Base-by-base conservation (phyloP, 2,113 vertebrate genomes). In the Phasianus colchicus region DNA sequence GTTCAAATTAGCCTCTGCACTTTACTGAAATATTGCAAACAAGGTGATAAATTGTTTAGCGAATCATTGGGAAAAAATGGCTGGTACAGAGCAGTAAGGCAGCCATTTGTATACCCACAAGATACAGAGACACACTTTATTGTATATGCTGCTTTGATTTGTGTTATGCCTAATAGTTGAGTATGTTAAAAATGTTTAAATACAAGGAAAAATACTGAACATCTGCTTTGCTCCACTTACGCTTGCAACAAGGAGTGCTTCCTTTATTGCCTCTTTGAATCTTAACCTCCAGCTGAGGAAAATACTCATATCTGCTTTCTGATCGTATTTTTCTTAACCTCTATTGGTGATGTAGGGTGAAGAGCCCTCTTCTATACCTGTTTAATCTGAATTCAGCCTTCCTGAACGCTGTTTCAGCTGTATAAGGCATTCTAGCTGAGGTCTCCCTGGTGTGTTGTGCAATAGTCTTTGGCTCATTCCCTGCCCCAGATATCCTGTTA, bases 1-100 rank as follows among this genome's bases (percentile, higher is more conserved):
- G 40, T 92, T 89, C 63, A 75, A 78, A 82, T 90, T 94, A 88
- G 91, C 89, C 93, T 89, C 65, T 78, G 47, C 58, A 71, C 42
- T 50, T 57, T 11, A 76, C 42, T 1, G 8, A 64, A 76, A 42
- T 40, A 45, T 58, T 71, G 30, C 57, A 52, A 71, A 65, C 54
- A 64, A n/a, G 38, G 38, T 77, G 43, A 77, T 71, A 30, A 77
- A 87, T 77, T 34, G 43, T 42, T 16, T 65, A 91, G 89, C 60
- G 48, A 91, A 81, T 29, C 64, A 55, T 1, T 60, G 58, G 47
- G 72, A 85, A 54, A 94, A 30, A 42, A 72, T 43, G 57, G 27
- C 63, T 86, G 73, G 24, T 45, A 18, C 63, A 85, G 25, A 55
- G 79, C 74, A 77, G 43, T 32, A 80, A 92, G 75, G 69, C 3